phyloP scores from a whole-genome alignment of 2,113 vertebrate species.

The Sisor rabdophorus region DNA sequence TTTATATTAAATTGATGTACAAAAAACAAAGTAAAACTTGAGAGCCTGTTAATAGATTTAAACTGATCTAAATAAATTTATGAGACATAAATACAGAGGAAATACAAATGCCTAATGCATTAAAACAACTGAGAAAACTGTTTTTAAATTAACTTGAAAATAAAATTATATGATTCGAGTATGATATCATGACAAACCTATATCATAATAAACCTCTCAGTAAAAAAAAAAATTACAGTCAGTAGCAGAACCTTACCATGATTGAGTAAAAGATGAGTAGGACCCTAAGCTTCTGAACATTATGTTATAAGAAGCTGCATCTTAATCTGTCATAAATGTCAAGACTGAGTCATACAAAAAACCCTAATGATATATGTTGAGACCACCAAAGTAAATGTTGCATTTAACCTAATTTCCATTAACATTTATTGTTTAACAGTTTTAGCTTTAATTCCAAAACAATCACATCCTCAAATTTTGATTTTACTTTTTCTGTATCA shows the following conservation, averaged over 20 bases:
- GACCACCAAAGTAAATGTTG: constrained; percentile 30
- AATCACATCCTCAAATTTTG: constrained; percentile 1
- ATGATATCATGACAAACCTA: not conserved
- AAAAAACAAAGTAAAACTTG: not conserved
- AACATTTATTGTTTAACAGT: not conserved
- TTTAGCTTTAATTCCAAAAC: constrained; percentile 48
- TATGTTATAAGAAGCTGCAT: constrained; percentile 20
- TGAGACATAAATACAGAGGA: not conserved
- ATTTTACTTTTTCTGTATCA: too few relatives aligned
- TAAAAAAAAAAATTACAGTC: not conserved
- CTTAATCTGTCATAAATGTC: constrained; percentile 47
- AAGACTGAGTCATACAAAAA: constrained; percentile 50
- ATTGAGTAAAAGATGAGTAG: constrained; percentile 1
- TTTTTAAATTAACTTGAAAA: not conserved
- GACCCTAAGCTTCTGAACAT: constrained; percentile 43
- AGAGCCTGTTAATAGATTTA: not conserved
- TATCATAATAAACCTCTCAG: not conserved
- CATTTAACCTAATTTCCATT: constrained; percentile 33
- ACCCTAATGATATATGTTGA: not conserved
- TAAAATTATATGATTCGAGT: too few relatives aligned
- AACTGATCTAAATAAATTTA: not conserved
- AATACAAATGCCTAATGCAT: not conserved
- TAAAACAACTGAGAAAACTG: not conserved
- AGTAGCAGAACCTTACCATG: constrained; percentile 33
- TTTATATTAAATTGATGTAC: not conserved